These are phyloP conservation scores for Atrichornis clamosus DNA, from an alignment of 2,113 vertebrate species.

Conservation along the genomic window DNA sequence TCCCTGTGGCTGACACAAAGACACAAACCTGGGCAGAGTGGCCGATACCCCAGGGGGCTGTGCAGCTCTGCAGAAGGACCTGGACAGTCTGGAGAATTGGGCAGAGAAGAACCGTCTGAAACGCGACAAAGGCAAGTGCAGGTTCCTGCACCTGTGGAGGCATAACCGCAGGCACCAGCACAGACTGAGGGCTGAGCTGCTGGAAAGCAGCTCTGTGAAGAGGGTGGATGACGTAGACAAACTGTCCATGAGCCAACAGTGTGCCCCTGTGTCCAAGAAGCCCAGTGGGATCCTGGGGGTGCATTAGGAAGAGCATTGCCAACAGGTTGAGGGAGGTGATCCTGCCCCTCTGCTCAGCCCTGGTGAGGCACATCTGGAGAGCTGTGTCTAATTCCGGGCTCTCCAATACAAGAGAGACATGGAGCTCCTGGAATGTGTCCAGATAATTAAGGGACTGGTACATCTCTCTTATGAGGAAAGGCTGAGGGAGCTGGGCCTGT, in stretches of 20 bases:
- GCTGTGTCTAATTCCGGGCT: neutral
- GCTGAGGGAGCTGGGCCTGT: neutral
- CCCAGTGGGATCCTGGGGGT: neutral
- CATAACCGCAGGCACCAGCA: neutral
- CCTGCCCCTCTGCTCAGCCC: rapidly evolving
- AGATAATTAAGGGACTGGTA: neutral
- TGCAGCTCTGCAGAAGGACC: neutral
- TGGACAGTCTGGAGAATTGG: rapidly evolving
- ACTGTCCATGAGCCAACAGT: neutral
- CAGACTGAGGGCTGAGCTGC: rapidly evolving
- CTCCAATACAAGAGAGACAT: neutral
- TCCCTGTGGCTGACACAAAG: neutral
- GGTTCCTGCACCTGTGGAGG: too few species aligned
- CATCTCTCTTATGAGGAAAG: neutral
- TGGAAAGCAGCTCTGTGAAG: neutral
- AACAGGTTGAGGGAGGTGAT: rapidly evolving
- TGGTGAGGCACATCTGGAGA: neutral
- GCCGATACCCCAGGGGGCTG: neutral
- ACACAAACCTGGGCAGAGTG: neutral
- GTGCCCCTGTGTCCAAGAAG: neutral
- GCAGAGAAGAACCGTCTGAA: neutral
- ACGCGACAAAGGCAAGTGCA: rapidly evolving
- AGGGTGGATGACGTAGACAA: neutral
- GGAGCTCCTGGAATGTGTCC: neutral
- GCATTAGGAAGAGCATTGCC: neutral